These are phyloP conservation scores for Nowickia ferox DNA, from an alignment of 2,888 invertebrate species.

Conservation along the genomic window DNA sequence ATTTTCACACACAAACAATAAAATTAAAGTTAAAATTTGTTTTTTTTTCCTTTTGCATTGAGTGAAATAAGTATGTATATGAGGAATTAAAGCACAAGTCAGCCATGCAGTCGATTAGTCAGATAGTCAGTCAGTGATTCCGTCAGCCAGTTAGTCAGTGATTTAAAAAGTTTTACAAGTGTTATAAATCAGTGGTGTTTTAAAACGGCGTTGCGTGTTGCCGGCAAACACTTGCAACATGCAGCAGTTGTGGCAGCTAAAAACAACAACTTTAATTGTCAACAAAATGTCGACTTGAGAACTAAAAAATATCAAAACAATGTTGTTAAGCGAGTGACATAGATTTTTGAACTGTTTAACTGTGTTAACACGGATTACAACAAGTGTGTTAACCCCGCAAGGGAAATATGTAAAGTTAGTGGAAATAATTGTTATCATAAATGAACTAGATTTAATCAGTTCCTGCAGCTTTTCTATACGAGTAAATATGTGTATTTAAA, in stretches of 20 bases:
- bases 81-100: background rate
- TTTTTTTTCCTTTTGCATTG: constrained; percentile 20
- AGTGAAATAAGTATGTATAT: background rate
- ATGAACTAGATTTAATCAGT: background rate
- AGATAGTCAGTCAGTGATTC: background rate
- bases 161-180: constrained; percentile 51
- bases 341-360: constrained; percentile 37
- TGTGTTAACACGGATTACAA: constrained; percentile 21
- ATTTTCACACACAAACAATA: constrained; percentile 50
- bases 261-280: constrained; percentile 39
- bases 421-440: background rate
- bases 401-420: background rate
- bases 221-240: constrained; percentile 13
- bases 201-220: background rate
- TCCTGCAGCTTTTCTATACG: background rate
- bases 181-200: constrained; percentile 60
- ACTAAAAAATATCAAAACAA: constrained; percentile 18
- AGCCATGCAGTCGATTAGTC: background rate
- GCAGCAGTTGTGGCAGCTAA: constrained; percentile 29
- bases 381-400: constrained; percentile 32
- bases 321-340: constrained; percentile 32
- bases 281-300: constrained; percentile 41
- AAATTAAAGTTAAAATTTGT: constrained; percentile 43
- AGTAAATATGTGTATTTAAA: too few relatives aligned
- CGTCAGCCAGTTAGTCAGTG: constrained; percentile 19